phyloP scores from a whole-genome alignment of 2,113 vertebrate genomes.

The Pangasianodon gigas region DNA sequence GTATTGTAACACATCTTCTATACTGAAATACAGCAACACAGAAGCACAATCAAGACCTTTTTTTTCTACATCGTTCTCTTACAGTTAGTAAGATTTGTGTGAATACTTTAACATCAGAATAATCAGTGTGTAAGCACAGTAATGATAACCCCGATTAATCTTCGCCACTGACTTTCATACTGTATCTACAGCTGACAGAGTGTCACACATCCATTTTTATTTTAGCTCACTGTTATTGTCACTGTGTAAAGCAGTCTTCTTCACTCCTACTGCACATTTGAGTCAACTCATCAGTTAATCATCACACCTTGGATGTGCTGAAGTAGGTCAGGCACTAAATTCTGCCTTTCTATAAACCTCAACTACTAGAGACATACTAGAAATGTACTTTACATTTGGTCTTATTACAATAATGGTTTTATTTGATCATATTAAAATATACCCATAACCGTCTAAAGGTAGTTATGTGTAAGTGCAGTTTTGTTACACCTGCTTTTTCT shows the following conservation, averaged over 20 bases:
- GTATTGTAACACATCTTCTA: too few species aligned
- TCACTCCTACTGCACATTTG: background rate
- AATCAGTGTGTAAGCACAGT: background rate
- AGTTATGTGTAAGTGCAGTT: background rate
- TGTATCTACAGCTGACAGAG: background rate
- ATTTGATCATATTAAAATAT: background rate
- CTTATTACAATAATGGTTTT: background rate
- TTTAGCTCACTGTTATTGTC: background rate
- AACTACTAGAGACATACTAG: background rate
- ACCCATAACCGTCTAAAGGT: background rate
- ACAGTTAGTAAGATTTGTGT: background rate
- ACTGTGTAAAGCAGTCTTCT: background rate
- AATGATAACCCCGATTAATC: background rate
- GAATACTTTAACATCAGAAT: too few species aligned
- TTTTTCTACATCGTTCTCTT: background rate
- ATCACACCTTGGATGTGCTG: conserved; percentile 5
- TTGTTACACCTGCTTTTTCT: too few species aligned
- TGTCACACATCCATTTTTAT: background rate
- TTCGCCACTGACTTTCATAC: background rate
- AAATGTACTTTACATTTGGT: background rate
- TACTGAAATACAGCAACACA: background rate
- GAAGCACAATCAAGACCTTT: background rate
- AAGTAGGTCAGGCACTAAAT: background rate
- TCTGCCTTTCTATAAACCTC: background rate
- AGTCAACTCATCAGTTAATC: conserved; percentile 11